Percentiles rank a stretch among this genome's conserved stretches.
phyloP scores from a whole-genome alignment of 2,888 invertebrate species.

The Malthinus seriepunctatus region DNA sequence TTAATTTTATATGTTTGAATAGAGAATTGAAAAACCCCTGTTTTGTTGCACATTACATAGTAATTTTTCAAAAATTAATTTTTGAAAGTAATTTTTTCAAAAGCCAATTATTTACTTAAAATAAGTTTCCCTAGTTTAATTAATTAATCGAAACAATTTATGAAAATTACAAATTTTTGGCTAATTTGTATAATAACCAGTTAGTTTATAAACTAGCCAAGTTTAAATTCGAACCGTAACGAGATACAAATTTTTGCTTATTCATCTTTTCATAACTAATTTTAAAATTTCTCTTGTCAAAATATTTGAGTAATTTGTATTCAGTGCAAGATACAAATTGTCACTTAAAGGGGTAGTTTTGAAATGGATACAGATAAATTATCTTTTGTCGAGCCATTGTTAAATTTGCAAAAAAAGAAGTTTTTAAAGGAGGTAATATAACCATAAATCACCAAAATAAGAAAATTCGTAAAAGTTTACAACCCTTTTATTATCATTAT shows the following conservation, averaged over 20 bases:
- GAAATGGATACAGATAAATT: conserved; percentile 26
- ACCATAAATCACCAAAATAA: conserved; percentile 24
- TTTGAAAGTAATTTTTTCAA: too few relatives aligned
- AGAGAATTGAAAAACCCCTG: too few relatives aligned
- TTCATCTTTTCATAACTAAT: conserved; percentile 1
- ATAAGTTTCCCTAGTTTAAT: too few relatives aligned
- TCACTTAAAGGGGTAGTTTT: conserved; percentile 27
- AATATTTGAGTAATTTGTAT: conserved; percentile 36
- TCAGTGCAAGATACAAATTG: conserved; percentile 15
- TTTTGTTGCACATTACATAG: too few relatives aligned
- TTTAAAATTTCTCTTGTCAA: conserved; percentile 28
- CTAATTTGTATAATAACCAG: too few relatives aligned
- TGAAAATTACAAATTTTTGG: too few relatives aligned
- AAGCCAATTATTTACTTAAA: too few relatives aligned
- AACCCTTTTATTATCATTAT: conserved; percentile 18
- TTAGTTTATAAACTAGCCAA: too few relatives aligned
- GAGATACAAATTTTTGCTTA: neutral
- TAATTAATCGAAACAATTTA: too few relatives aligned
- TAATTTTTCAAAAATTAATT: too few relatives aligned
- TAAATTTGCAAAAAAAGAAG: conserved; percentile 11
- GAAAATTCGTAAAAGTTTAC: conserved; percentile 15
- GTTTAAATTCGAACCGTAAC: too few relatives aligned
- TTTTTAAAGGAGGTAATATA: conserved; percentile 17
- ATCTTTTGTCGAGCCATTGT: conserved; percentile 12
- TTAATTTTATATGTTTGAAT: too few relatives aligned